phyloP scores from a whole-genome alignment of 2,888 invertebrate genomes.

The Therioaphis trifolii region DNA sequence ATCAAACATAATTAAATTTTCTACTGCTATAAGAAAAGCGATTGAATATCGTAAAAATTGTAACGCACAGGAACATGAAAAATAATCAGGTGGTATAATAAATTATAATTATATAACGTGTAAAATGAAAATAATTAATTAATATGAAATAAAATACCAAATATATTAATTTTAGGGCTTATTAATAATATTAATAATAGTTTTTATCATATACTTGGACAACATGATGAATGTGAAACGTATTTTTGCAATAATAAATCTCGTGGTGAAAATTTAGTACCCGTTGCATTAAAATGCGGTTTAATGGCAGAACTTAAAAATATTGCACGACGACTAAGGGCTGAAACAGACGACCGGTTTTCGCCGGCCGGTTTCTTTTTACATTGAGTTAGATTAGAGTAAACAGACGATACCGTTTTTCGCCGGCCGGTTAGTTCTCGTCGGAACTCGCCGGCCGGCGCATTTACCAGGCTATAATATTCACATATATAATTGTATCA shows the following conservation, averaged over 20 bases:
- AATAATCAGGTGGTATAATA: conserved; percentile 22
- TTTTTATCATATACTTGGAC: conserved; percentile 64
- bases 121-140: conserved; percentile 16
- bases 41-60: conserved; percentile 49
- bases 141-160: conserved; percentile 6
- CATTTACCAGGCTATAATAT: too few species aligned
- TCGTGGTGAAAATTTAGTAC: conserved; percentile 8
- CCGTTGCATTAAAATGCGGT: conserved; percentile 5
- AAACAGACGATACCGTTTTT: too few species aligned
- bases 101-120: conserved; percentile 29
- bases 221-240: conserved; percentile 62
- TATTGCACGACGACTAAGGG: too few species aligned
- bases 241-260: conserved; percentile 59
- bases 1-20: conserved; percentile 62
- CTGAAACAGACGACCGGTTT: too few species aligned
- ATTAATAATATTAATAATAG: conserved; percentile 62
- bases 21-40: conserved; percentile 55
- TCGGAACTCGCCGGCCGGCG: too few species aligned
- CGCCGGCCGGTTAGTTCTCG: too few species aligned
- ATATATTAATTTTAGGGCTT: conserved; percentile 31
- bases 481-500: too few species aligned
- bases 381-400: too few species aligned
- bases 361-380: too few species aligned
- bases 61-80: conserved; percentile 10
- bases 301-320: conserved; percentile 28